Evolutionary conservation across 2,888 invertebrate genomes (phyloP), one percentile per base, ranked within the genome.

Genomic region (Pristionchus exspectatus): DNA sequence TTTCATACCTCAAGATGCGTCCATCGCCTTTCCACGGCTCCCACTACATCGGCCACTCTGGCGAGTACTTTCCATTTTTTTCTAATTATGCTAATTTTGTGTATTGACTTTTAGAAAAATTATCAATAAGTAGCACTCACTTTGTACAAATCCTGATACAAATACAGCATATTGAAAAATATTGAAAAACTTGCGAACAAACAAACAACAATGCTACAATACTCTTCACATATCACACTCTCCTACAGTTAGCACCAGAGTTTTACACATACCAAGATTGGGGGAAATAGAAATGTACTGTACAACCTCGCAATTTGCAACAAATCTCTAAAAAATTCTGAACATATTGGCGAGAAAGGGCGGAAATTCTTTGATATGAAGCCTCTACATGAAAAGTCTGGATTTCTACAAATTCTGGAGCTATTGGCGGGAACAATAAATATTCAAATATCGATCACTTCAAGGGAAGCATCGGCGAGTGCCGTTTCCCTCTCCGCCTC

Each of bases 401-500:
- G 44, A 44, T 77, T 77, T 44, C 7, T 18, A 30, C 24, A 77
- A 77, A n/a, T 14, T 44, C 44, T 7, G 38, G 0, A 7, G 7
- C 77, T 77, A 38, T 44, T 30, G 74, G 74, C 74, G 77, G 77
- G 77, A 44, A 44, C 14, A 14, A 30, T 14, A 69, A 27, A 18
- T 5, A 77, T 84, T 84, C 56, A 84, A 59, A 84, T 59, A 56
- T 54, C 56, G 56, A 84, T 59, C 30, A 84, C 54, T 66, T 88
- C 88, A 2, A 88, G 59, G 24, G 59, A 44, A n/a, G 81, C 88
- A 59, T 88, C 88, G 9, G 69, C 88, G 54, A 59, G 54, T 16
- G 88, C 88, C 21, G 77, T 77, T 18, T n/a, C 81, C 30, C 81
- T 21, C 38, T 88, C 81, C 33, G 88, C 88, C 50, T 88, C 88